Percentiles rank a stretch among this genome's conserved stretches.
phyloP scores from a whole-genome alignment of 2,113 vertebrate genomes.

The Opisthocomus hoazin region DNA sequence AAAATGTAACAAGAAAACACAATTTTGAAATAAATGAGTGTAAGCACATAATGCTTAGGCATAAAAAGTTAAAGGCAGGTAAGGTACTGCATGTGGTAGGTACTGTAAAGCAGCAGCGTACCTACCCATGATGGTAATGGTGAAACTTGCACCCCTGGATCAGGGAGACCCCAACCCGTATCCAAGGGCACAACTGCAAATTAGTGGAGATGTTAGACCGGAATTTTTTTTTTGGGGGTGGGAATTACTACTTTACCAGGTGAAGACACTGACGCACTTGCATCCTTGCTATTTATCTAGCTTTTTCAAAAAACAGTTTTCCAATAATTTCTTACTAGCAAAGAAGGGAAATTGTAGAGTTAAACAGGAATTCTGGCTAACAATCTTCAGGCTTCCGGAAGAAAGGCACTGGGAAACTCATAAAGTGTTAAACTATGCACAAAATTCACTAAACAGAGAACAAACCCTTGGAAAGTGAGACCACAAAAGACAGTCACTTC shows the following conservation, averaged over 20 bases:
- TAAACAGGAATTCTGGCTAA: not conserved
- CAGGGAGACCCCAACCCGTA: not conserved
- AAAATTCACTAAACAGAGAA: not conserved
- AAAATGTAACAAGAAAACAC: not conserved
- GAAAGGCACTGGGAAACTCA: not conserved
- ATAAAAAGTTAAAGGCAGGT: too few relatives aligned
- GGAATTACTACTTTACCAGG: not conserved
- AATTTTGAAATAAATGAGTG: not conserved
- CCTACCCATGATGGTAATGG: fast-evolving
- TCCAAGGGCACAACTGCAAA: not conserved
- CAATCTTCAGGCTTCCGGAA: not conserved
- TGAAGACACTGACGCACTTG: not conserved
- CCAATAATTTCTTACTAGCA: not conserved
- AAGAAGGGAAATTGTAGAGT: not conserved
- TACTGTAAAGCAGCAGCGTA: not conserved
- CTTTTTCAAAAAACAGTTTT: not conserved
- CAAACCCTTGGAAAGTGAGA: not conserved
- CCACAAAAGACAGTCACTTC: too few relatives aligned
- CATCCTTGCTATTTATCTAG: not conserved
- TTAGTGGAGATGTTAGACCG: too few relatives aligned
- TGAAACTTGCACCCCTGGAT: fast-evolving
- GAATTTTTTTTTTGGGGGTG: not conserved
- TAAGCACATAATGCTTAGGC: not conserved
- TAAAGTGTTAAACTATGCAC: not conserved
- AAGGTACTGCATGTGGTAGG: not conserved